Evolutionary conservation across 2,113 vertebrate genomes (phyloP), one percentile per base, ranked within the genome.

Genomic region (Acrocephalus kingi): DNA sequence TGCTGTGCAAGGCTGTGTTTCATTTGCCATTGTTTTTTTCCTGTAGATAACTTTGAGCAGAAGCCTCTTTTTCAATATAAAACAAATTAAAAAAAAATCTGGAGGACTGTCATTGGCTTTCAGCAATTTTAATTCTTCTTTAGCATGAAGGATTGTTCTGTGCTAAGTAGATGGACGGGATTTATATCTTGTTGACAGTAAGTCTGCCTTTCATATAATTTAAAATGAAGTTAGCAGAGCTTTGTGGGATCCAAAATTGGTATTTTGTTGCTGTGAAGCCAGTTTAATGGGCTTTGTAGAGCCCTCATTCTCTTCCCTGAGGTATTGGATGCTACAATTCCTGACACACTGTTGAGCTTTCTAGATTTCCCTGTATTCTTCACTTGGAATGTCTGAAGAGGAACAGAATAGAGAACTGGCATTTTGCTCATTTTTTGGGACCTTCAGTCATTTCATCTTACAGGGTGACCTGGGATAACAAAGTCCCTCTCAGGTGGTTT

Each of bases 111-210:
- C 14, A 11, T 8, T 62, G 68, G 13, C 33, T 91, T 90, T 77
- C 48, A 55, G 46, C 19, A 15, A 63, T 74, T 89, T 75, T 68
- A 48, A 13, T 94, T 94, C 30, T 74, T 20, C 48, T 91, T 84
- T 43, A 59, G 23, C 30, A 48, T 89, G 66, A 82, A 75, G 54
- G 45, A 75, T 43, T 80, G 5, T 51, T 86, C 33, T 41, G 21
- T 77, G n/a, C n/a, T 69, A 39, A 74, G 25, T n/a, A 73, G 75
- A 55, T 62, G 59, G 68, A 51, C 28, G 78, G 90, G 43, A 71
- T 82, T 97, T 89, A 22, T 56, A 28, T 78, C 81, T 89, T 89
- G 15, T 55, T 84, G 75, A 52, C 41, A 45, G 19, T 52, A 94
- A 89, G 15, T 83, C 61, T 78, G 61, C 39, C 16, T 79, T 94